Evolutionary conservation across 2,113 vertebrate species (phyloP), one percentile per base, ranked within the genome.

Genomic region (Pollimyrus isidori): DNA sequence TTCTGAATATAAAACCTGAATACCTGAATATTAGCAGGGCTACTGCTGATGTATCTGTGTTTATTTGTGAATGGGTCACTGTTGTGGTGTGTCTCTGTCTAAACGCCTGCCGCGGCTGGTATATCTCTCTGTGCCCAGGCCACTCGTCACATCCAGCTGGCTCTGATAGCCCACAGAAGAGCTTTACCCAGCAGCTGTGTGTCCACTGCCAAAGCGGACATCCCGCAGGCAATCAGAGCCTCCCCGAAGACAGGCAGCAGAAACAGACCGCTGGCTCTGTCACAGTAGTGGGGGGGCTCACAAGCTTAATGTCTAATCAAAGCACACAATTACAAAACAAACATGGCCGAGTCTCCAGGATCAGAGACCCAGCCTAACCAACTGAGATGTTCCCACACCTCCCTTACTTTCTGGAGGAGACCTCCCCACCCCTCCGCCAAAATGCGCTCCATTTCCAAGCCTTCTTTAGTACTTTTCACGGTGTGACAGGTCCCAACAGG

Each of bases 251-350:
- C 56, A 2, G 35, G 52, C 53, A 9, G 5, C 39, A 56, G 9
- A 58, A 42, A 13, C 30, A 49, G 13, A 13, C 39, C 19, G 7
- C 35, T 87, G n/a, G 39, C 39, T 23, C 19, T 19, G 50, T 35
- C 50, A 39, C 86, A 87, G 56, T 53, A 1, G 3, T 3, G 15
- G 50, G 52, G 53, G 86, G 9, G 39, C 30, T 45, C 26, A 62
- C 56, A 45, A 23, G 23, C 56, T 45, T 87, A 87, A 3, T 6
- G 56, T 65, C 53, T 50, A 62, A 50, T 62, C 53, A 62, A 39
- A 87, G 19, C 23, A 87, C 35, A 65, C 53, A 62, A 46, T 30
- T 46, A 85, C 23, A 42, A 87, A 87, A 65, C 86, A 87, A 87
- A 62, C 87, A 87, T 7, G 56, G 49, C 49, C 10, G 2, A 7